Evolutionary conservation across 2,888 invertebrate genomes (phyloP).

Genomic region (Neoitamus cyanurus): DNA sequence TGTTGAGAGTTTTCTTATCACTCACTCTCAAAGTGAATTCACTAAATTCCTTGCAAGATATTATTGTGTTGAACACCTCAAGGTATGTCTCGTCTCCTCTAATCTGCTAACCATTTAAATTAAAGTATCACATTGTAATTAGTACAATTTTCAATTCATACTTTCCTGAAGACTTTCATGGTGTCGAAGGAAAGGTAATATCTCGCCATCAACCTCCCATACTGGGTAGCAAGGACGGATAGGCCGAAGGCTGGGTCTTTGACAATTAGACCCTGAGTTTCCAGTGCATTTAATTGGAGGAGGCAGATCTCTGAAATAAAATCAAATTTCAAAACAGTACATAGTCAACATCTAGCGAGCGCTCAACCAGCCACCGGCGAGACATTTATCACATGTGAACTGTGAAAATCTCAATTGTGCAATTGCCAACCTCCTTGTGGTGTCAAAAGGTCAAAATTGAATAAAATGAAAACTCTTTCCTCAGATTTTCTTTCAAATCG

Average conservation of each 20-base stretch:
- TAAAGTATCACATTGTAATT: background rate
- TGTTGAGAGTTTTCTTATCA: constrained; percentile 77
- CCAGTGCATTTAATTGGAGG: constrained; percentile 76
- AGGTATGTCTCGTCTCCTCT: constrained; percentile 71
- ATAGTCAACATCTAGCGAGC: background rate
- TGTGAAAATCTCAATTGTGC: background rate
- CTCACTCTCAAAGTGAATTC: constrained; percentile 76
- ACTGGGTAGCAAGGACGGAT: constrained; percentile 72
- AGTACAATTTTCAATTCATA: constrained; percentile 15
- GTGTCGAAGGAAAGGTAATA: constrained; percentile 78
- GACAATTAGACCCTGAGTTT: constrained; percentile 72
- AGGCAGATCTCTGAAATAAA: constrained; percentile 74
- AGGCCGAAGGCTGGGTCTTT: constrained; percentile 71
- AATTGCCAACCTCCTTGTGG: background rate
- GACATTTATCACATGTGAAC: background rate
- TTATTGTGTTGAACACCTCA: constrained; percentile 69
- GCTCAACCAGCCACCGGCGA: background rate
- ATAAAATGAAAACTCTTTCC: constrained; percentile 26
- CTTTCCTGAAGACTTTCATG: constrained; percentile 77
- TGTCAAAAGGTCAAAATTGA: constrained; percentile 27
- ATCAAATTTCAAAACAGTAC: background rate
- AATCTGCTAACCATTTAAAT: constrained; percentile 65
- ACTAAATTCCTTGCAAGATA: constrained; percentile 75
- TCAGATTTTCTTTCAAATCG: background rate
- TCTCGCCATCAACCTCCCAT: constrained; percentile 78